These are phyloP conservation scores for Etheostoma spectabile DNA, from an alignment of 2,113 vertebrate species.

Conservation along the genomic window DNA sequence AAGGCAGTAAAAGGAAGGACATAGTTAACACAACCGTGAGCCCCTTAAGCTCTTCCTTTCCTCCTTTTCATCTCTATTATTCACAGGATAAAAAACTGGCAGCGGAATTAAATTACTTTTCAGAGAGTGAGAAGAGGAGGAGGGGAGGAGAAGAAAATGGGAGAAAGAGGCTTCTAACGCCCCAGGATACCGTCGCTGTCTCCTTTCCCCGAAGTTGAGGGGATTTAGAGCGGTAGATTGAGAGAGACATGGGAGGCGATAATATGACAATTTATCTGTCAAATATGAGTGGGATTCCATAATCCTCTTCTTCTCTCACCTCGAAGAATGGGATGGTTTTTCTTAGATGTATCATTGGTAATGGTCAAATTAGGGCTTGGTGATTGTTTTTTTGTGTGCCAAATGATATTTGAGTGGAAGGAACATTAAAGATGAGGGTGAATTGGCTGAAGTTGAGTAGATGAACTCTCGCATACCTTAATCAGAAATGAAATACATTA, in stretches of 20 bases:
- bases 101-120: conserved; percentile 56
- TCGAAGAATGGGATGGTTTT: conserved; percentile 15
- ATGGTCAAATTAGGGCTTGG: background rate
- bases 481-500: conserved; percentile 46
- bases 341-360: conserved; percentile 19
- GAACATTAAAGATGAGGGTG: conserved; percentile 9
- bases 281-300: conserved; percentile 38
- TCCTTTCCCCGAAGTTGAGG: conserved; percentile 17
- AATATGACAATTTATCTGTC: conserved; percentile 54
- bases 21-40: conserved; percentile 35
- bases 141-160: background rate
- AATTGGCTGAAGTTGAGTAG: conserved; percentile 6
- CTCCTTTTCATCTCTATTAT: conserved; percentile 51
- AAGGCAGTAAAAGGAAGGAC: conserved; percentile 31
- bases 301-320: conserved; percentile 44
- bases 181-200: conserved; percentile 29
- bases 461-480: conserved; percentile 19
- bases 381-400: background rate
- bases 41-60: conserved; percentile 52
- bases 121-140: conserved; percentile 2
- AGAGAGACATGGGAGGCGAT: conserved; percentile 40
- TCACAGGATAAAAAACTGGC: conserved; percentile 57
- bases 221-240: conserved; percentile 43
- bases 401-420: background rate
- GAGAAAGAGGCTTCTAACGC: conserved; percentile 30